These are phyloP conservation scores for Ambastaia sidthimunki DNA, from an alignment of 2,797 vertebrate species.

Conservation along the genomic window DNA sequence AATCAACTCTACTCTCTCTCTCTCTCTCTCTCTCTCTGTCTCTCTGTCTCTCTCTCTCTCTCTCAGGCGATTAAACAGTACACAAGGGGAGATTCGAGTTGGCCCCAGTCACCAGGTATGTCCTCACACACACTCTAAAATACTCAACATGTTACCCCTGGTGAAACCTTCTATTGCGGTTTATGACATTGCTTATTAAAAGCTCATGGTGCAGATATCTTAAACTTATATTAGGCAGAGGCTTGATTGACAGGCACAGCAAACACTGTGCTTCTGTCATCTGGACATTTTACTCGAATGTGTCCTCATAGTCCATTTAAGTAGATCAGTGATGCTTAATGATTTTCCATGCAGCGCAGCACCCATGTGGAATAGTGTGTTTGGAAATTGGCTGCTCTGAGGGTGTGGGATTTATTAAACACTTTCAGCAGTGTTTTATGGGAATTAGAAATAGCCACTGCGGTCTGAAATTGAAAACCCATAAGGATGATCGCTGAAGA, in stretches of 20 bases:
- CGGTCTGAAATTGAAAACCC: slow-evolving; percentile 47
- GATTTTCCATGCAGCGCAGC: slow-evolving; percentile 10
- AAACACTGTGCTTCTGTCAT: neutral
- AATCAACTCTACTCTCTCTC: slow-evolving; percentile 30
- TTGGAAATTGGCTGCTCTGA: slow-evolving; percentile 17
- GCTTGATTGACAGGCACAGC: slow-evolving; percentile 22
- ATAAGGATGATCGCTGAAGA: slow-evolving; percentile 25
- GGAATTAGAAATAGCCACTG: slow-evolving; percentile 40
- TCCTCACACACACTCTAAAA: slow-evolving; percentile 30
- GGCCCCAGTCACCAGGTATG: slow-evolving; percentile 97
- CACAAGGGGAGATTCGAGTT: slow-evolving; percentile 98
- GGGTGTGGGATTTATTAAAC: slow-evolving; percentile 41
- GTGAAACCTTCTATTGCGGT: slow-evolving; percentile 23
- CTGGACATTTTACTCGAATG: neutral
- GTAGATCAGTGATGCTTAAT: slow-evolving; percentile 23
- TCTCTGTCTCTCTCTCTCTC: slow-evolving; percentile 52
- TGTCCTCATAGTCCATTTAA: slow-evolving; percentile 4
- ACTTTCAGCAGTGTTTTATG: slow-evolving; percentile 41
- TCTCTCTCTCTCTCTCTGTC: slow-evolving; percentile 53
- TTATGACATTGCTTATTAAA: slow-evolving; percentile 22
- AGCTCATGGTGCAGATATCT: neutral
- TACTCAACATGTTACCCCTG: slow-evolving; percentile 28
- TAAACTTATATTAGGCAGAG: slow-evolving; percentile 5
- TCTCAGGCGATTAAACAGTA: slow-evolving; percentile 96
- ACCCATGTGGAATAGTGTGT: slow-evolving; percentile 27